phyloP scores from a whole-genome alignment of 2,888 invertebrate genomes.

The Ophion ellenae region DNA sequence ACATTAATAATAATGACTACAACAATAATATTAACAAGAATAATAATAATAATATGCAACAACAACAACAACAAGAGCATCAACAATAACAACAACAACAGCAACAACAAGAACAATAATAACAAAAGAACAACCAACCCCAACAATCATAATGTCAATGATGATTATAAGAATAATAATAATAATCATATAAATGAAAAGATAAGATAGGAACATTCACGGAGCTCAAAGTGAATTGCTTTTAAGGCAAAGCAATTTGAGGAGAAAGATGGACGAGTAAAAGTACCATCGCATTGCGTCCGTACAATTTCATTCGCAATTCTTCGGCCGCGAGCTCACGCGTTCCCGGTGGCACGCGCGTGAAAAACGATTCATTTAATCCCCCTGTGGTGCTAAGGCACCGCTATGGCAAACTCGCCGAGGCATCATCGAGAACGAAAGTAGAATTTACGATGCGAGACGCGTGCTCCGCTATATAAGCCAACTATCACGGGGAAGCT shows the following conservation, averaged over 20 bases:
- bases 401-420: constrained; percentile 28
- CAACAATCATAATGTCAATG: background rate
- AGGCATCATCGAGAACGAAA: constrained; percentile 65
- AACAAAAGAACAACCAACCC: background rate
- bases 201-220: constrained; percentile 2
- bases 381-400: constrained; percentile 16
- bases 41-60: no score
- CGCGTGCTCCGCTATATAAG: constrained; percentile 53
- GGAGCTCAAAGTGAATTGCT: constrained; percentile 32
- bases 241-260: background rate
- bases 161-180: background rate
- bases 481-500: constrained; percentile 30
- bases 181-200: background rate
- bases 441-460: constrained; percentile 66
- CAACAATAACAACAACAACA: no score
- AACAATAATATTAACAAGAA: background rate
- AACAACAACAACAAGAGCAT: no score
- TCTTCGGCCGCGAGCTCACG: constrained; percentile 9
- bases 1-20: background rate
- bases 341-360: constrained; percentile 57
- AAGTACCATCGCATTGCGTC: constrained; percentile 46
- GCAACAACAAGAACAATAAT: background rate
- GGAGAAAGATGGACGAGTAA: constrained; percentile 48
- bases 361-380: constrained; percentile 65
- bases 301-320: constrained; percentile 53